phyloP scores from a whole-genome alignment of 1,140 invertebrate species.

The Drosophila sturtevanti region DNA sequence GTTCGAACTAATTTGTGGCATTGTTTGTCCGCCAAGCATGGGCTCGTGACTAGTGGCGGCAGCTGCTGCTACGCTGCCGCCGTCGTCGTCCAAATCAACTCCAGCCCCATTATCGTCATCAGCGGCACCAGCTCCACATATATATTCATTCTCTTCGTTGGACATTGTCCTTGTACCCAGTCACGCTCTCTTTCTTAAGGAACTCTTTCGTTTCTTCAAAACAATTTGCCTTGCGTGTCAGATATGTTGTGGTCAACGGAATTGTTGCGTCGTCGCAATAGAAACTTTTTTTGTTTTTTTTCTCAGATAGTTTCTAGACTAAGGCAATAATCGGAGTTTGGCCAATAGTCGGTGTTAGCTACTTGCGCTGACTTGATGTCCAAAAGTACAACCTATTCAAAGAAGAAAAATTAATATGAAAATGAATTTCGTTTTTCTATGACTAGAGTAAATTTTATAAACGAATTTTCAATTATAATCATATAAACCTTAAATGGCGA shows the following conservation, averaged over 20 bases:
- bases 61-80: slow-evolving; percentile 48
- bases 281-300: slow-evolving; percentile 16
- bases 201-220: slow-evolving; percentile 30
- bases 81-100: slow-evolving; percentile 40
- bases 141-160: slow-evolving; percentile 71
- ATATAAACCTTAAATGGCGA: no score
- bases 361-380: not conserved
- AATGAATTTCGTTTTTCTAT: no score
- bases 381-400: not conserved
- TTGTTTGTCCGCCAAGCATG: slow-evolving; percentile 74
- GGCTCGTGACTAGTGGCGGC: slow-evolving; percentile 66
- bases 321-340: not conserved
- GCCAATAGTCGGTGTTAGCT: slow-evolving; percentile 31
- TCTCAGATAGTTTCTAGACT: slow-evolving; percentile 5
- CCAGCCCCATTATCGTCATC: slow-evolving; percentile 42
- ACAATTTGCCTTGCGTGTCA: slow-evolving; percentile 55
- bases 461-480: no score
- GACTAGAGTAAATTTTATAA: no score
- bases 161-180: slow-evolving; percentile 53
- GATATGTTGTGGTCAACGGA: slow-evolving; percentile 72
- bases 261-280: slow-evolving; percentile 60
- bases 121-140: slow-evolving; percentile 45
- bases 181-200: slow-evolving; percentile 51
- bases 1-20: slow-evolving; percentile 82
- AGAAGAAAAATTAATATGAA: no score